Conservation (phyloP, 2,888 invertebrate species). For the Dastarcus helophoroides region DNA sequence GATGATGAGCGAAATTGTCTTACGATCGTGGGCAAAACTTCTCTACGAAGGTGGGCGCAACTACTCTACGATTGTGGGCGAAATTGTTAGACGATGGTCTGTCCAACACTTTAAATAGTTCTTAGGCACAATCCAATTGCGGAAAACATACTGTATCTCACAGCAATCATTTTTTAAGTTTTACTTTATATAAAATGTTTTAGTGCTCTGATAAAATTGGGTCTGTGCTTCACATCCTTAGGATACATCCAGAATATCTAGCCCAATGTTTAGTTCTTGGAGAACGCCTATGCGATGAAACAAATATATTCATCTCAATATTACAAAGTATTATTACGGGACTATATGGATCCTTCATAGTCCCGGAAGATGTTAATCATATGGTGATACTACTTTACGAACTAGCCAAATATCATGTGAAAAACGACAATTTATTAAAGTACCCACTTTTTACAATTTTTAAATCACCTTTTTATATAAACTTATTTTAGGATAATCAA, state of each 20-base stretch:
- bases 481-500: constrained; percentile 54
- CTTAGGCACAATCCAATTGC: too few relatives aligned
- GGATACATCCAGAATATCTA: constrained; percentile 57
- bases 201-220: constrained; percentile 52
- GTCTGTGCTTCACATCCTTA: constrained; percentile 55
- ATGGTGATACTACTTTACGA: constrained; percentile 53
- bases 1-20: too few relatives aligned
- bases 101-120: too few relatives aligned
- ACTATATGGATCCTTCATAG: constrained; percentile 60
- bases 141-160: too few relatives aligned
- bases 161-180: too few relatives aligned
- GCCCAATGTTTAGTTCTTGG: constrained; percentile 58
- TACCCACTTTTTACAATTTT: too few relatives aligned
- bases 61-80: too few relatives aligned
- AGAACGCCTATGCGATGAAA: constrained; percentile 42
- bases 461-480: constrained; percentile 6
- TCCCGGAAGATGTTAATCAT: constrained; percentile 62
- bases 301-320: constrained; percentile 28
- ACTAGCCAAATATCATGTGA: constrained; percentile 59
- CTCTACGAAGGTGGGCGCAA: too few relatives aligned
- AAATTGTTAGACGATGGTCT: constrained; percentile 1
- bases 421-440: too few relatives aligned
- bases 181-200: constrained; percentile 12
- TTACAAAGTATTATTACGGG: constrained; percentile 51
- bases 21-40: not conserved